These are phyloP conservation scores for Bombus picipes DNA, from an alignment of 1,140 invertebrate species.

Conservation along the genomic window DNA sequence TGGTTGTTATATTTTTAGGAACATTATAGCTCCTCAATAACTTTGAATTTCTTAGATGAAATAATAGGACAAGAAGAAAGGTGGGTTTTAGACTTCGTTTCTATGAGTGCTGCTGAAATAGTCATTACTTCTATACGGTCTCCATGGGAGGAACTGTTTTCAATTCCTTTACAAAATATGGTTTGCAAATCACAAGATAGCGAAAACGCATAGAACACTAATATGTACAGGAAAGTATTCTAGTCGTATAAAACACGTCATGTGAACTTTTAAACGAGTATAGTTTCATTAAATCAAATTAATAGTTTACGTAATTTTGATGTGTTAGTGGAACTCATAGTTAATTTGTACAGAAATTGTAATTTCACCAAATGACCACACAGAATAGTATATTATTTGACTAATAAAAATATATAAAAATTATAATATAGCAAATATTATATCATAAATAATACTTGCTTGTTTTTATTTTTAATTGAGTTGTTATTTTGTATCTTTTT, in stretches of 20 bases:
- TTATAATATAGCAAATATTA: neutral
- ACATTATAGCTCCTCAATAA: conserved; percentile 63
- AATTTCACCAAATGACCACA: neutral
- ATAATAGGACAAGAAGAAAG: conserved; percentile 71
- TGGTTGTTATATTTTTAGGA: conserved; percentile 66
- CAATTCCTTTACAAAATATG: conserved; percentile 77
- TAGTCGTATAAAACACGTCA: conserved; percentile 26
- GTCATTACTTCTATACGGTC: conserved; percentile 78
- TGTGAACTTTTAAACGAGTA: conserved; percentile 3
- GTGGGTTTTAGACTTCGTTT: conserved; percentile 77
- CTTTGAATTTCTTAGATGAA: conserved; percentile 78
- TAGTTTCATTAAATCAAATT: conserved; percentile 17
- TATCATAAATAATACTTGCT: neutral
- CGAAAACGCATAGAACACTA: conserved; percentile 12
- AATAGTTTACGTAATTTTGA: conserved; percentile 14
- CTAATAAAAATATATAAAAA: neutral
- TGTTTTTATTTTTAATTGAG: neutral
- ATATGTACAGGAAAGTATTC: conserved; percentile 14
- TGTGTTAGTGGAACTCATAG: neutral
- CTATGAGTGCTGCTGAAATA: conserved; percentile 72
- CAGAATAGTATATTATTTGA: neutral
- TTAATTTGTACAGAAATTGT: neutral
- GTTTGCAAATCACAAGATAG: conserved; percentile 37
- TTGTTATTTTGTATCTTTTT: neutral
- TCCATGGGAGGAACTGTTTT: conserved; percentile 82